phyloP scores from a whole-genome alignment of 2,113 vertebrate species.

The Galemys pyrenaicus region DNA sequence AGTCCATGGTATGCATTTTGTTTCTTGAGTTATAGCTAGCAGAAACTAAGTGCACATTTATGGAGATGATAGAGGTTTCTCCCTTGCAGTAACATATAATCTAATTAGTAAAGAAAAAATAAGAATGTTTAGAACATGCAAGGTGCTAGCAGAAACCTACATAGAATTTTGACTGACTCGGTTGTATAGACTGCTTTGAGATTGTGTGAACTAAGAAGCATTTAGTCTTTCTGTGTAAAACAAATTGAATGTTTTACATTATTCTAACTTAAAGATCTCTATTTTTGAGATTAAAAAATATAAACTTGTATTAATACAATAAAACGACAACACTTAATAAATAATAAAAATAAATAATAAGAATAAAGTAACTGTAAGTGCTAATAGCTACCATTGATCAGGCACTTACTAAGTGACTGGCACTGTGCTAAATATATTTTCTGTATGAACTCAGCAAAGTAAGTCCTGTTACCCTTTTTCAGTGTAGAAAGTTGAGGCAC shows the following conservation, averaged over 20 bases:
- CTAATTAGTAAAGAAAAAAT: background rate
- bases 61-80: background rate
- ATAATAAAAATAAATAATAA: too few relatives aligned
- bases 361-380: background rate
- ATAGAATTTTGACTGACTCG: background rate
- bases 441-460: background rate
- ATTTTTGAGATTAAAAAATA: background rate
- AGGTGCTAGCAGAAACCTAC: background rate
- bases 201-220: background rate
- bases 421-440: background rate
- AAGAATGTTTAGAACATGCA: background rate
- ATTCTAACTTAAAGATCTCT: background rate
- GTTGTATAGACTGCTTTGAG: background rate
- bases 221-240: background rate
- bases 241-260: background rate
- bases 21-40: background rate
- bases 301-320: background rate
- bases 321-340: too few relatives aligned
- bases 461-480: background rate
- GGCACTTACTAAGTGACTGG: background rate
- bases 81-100: background rate
- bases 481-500: background rate
- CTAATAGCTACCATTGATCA: background rate
- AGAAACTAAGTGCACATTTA: conserved; percentile 29
- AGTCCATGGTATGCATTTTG: background rate